phyloP scores from a whole-genome alignment of 2,797 vertebrate species.

The Moxostoma hubbsi region DNA sequence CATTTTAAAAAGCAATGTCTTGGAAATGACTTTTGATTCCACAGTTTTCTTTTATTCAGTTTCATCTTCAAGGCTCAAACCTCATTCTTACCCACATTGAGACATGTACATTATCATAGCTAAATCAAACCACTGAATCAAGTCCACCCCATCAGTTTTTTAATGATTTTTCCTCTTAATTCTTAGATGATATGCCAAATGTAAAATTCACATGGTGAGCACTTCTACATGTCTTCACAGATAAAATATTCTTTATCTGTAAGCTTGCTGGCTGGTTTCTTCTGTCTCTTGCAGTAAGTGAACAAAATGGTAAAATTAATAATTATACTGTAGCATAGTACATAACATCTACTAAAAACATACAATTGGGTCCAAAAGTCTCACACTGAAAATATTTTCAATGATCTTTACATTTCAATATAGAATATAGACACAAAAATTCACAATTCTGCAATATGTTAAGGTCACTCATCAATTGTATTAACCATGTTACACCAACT shows the following conservation, averaged over 20 bases:
- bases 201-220: background rate
- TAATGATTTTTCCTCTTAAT: background rate
- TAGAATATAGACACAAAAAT: no score
- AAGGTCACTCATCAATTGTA: no score
- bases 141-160: background rate
- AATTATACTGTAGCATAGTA: no score
- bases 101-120: background rate
- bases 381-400: no score
- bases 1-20: background rate
- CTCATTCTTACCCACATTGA: background rate
- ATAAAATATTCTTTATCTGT: background rate
- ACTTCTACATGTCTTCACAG: background rate
- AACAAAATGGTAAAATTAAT: no score
- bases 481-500: background rate
- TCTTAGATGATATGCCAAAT: background rate
- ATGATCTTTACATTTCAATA: no score
- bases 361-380: no score
- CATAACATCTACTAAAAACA: no score
- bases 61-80: constrained; percentile 3
- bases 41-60: background rate
- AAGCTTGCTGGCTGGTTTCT: no score
- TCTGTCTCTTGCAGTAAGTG: no score
- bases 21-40: background rate
- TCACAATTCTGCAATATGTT: background rate
- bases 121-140: background rate